A percentile compares a stretch with the other conserved stretches of the same genome.
These are phyloP conservation scores for Prosopocoilus inquinatus DNA, from an alignment of 2,888 invertebrate genomes.

Conservation along the genomic window DNA sequence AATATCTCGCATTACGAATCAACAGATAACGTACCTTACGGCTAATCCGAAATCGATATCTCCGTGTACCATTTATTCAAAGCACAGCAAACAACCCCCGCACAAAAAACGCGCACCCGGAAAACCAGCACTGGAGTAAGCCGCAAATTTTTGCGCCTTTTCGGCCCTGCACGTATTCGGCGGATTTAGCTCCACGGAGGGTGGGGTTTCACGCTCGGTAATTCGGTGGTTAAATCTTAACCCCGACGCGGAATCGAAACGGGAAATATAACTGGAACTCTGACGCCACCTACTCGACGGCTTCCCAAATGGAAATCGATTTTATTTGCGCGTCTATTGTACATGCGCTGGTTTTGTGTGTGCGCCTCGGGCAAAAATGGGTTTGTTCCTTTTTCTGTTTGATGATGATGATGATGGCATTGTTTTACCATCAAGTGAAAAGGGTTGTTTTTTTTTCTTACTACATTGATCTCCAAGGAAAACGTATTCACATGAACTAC, in stretches of 20 bases:
- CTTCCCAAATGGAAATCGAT: conserved; percentile 2
- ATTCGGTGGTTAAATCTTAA: conserved; percentile 10
- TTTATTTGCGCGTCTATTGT: conserved; percentile 2
- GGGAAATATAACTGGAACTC: conserved; percentile 5
- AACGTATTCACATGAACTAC: too few species aligned
- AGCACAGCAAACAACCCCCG: too few species aligned
- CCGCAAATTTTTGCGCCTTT: background rate
- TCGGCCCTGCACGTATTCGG: background rate
- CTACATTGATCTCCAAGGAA: too few species aligned
- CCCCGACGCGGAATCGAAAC: conserved; percentile 11
- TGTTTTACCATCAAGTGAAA: too few species aligned
- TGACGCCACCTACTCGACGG: conserved; percentile 11
- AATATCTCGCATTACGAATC: conserved; percentile 10
- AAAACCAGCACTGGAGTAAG: background rate
- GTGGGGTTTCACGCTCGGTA: conserved; percentile 13
- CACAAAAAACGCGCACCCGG: background rate
- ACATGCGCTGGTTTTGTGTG: background rate
- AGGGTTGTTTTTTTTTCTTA: too few species aligned
- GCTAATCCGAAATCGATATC: conserved; percentile 6
- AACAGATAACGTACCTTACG: conserved; percentile 14
- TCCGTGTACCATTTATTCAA: background rate
- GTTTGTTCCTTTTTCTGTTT: too few species aligned
- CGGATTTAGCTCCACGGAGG: conserved; percentile 1
- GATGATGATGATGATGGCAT: too few species aligned
- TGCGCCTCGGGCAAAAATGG: too few species aligned